Evolutionary conservation across 1,140 invertebrate genomes (phyloP), one percentile per base, ranked within the genome.

Genomic region (Polypedilum pembai): DNA sequence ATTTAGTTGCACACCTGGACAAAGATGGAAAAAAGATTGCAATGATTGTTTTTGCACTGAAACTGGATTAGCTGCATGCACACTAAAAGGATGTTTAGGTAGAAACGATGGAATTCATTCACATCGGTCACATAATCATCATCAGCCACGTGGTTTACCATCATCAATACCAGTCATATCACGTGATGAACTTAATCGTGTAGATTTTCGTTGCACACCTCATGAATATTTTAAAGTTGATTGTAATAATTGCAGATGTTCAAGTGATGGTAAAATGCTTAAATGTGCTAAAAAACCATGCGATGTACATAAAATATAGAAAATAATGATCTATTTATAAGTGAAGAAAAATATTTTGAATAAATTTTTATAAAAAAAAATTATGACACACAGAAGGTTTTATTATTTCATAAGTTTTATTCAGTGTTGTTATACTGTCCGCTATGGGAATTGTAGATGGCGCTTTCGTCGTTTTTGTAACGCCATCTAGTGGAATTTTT

Each of bases 41-140:
- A 69, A 69, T 69, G 20, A 69, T 18, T 69, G 65, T 18, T 69
- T 69, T 21, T 69, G 65, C 7, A 69, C 65, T 18, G 65, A 69
- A 69, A 69, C 65, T 1, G 65, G 65, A 7, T 18, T 69, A 3
- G 65, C 15, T 20, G 65, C 65, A 20, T 69, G 65, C 65, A 69
- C 65, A 7, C 18, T 69, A 7, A 69, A 10, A 69, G 65, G 65
- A 69, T 69, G 65, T 69, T 10, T 69, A 18, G 65, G 20, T 69
- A 8, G n/a, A 69, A 69, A 10, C 8, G 65, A 69, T 18, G n/a
- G n/a, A n/a, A n/a, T n/a, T n/a, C n/a, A n/a, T n/a, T n/a, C n/a
- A 3, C n/a, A 56, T 56, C 10, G 10, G 7, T 17, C n/a, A 15
- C 45, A 56, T n/a, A n/a, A n/a, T 56, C 45, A 56, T 33, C 45